Conservation (phyloP, 2,888 invertebrate genomes). For the Synergus umbraculus region DNA sequence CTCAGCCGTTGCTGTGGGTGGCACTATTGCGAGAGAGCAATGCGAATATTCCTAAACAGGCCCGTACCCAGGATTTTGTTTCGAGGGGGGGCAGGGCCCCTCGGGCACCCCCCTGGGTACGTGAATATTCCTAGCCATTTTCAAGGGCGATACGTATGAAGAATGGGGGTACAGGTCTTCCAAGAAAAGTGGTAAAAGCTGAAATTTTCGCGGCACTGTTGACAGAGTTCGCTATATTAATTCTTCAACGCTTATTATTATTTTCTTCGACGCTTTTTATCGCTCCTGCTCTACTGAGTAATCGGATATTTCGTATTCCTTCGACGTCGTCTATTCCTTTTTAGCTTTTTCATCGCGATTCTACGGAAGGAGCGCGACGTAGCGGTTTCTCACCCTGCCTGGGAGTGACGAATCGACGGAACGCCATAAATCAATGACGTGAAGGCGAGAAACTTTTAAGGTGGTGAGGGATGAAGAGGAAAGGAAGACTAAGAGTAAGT, state of each 20-base stretch:
- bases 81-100: too few species aligned
- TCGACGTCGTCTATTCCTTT: neutral
- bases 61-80: too few species aligned
- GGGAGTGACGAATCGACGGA: constrained; percentile 61
- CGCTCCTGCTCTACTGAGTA: neutral
- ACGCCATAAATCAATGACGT: constrained; percentile 69
- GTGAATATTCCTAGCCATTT: too few species aligned
- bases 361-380: neutral
- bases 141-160: too few species aligned
- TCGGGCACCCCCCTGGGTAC: too few species aligned
- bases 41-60: too few species aligned
- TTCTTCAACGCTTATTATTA: neutral
- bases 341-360: neutral
- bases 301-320: neutral
- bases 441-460: constrained; percentile 63
- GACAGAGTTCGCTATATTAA: neutral
- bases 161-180: too few species aligned
- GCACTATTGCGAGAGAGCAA: too few species aligned
- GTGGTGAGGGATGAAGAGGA: constrained; percentile 48
- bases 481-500: constrained; percentile 52
- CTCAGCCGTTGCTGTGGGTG: too few species aligned
- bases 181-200: too few species aligned
- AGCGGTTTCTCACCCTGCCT: neutral
- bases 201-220: too few species aligned
- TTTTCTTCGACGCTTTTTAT: neutral